These are phyloP conservation scores for Butorides virescens DNA, from an alignment of 2,113 vertebrate genomes.

Conservation along the genomic window DNA sequence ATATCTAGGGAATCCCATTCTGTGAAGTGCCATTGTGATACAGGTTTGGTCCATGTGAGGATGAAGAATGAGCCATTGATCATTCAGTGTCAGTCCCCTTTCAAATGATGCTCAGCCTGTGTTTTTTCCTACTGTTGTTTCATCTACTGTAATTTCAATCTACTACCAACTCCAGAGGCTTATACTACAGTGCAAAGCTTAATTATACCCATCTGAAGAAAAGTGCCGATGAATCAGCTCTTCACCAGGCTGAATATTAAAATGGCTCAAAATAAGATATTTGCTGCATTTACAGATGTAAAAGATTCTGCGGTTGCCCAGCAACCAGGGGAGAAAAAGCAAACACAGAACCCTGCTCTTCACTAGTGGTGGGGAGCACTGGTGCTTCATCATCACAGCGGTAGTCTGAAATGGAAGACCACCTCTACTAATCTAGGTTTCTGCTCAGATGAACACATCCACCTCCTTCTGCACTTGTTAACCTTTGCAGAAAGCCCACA, in stretches of 20 bases:
- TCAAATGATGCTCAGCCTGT: not conserved
- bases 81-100: not conserved
- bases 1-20: not conserved
- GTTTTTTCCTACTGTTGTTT: not conserved
- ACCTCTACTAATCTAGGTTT: not conserved
- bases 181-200: constrained; percentile 16
- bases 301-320: constrained; percentile 69
- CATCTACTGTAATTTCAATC: not conserved
- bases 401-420: not conserved
- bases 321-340: constrained; percentile 67
- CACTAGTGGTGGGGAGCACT: not conserved
- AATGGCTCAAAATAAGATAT: constrained; percentile 56
- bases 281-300: constrained; percentile 56
- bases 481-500: not conserved
- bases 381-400: not conserved
- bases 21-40: not conserved
- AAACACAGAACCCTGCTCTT: constrained; percentile 40
- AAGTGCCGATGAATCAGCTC: constrained; percentile 63
- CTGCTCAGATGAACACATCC: not conserved
- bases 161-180: not conserved
- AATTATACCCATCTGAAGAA: constrained; percentile 58
- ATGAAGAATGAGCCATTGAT: not conserved
- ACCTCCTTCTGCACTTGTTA: not conserved
- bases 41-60: not conserved
- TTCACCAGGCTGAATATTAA: constrained; percentile 40